Percentiles rank a stretch among this genome's conserved stretches.
These are phyloP conservation scores for Dorcus parallelipipedus DNA, from an alignment of 2,888 invertebrate genomes.

Conservation along the genomic window DNA sequence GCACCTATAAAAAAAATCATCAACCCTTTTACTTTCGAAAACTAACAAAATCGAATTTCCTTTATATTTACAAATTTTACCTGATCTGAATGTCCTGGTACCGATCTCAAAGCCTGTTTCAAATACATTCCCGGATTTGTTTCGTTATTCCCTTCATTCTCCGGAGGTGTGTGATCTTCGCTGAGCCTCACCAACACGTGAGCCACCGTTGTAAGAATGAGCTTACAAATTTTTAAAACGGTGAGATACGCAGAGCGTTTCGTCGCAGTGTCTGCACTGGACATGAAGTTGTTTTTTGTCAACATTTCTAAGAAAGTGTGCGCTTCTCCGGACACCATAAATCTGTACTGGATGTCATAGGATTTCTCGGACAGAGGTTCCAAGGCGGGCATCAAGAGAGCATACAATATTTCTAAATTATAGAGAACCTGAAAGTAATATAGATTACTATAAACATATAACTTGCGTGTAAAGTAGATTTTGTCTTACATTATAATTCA, in stretches of 20 bases:
- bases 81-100: slow-evolving; percentile 83
- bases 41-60: background rate
- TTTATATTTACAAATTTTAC: slow-evolving; percentile 46
- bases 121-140: slow-evolving; percentile 55
- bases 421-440: slow-evolving; percentile 66
- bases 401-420: slow-evolving; percentile 62
- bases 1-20: background rate
- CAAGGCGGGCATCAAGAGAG: slow-evolving; percentile 84
- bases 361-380: slow-evolving; percentile 74
- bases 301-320: slow-evolving; percentile 74
- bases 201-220: slow-evolving; percentile 83
- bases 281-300: slow-evolving; percentile 81
- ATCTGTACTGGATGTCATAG: slow-evolving; percentile 67
- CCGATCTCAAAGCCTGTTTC: slow-evolving; percentile 78
- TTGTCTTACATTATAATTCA: background rate
- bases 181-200: slow-evolving; percentile 64
- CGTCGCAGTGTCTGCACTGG: slow-evolving; percentile 68
- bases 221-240: slow-evolving; percentile 82
- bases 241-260: slow-evolving; percentile 78
- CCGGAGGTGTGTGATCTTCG: slow-evolving; percentile 46
- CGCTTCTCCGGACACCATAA: slow-evolving; percentile 64
- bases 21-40: background rate
- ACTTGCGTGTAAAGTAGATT: too few relatives aligned
- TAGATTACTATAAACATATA: background rate
- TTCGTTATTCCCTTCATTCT: slow-evolving; percentile 40